These are phyloP conservation scores for Rachycentron canadum DNA, from an alignment of 2,797 vertebrate genomes.

Conservation along the genomic window DNA sequence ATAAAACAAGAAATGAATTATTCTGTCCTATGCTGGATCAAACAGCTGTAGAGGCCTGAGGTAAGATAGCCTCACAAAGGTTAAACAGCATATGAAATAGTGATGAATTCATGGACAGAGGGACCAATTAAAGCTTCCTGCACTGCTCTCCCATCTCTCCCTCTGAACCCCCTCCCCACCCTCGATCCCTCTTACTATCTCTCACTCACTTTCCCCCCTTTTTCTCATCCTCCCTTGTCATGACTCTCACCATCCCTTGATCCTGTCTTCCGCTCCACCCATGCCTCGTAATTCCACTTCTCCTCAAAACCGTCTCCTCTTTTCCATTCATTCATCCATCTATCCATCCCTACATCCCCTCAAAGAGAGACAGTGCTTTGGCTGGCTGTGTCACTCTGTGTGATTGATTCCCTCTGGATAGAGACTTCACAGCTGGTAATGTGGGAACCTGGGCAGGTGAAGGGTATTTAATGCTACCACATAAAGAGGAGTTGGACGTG, in stretches of 20 bases:
- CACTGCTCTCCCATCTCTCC: conserved; percentile 19
- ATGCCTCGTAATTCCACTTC: conserved; percentile 49
- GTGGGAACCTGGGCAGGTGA: conserved; percentile 82
- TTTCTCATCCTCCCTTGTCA: conserved; percentile 57
- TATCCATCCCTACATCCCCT: conserved; percentile 33
- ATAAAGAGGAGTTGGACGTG: conserved; percentile 26
- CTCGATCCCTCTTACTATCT: conserved; percentile 20
- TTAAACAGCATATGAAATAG: conserved; percentile 89
- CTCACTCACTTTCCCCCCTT: conserved; percentile 38
- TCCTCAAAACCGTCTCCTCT: conserved; percentile 27
- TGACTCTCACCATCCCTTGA: conserved; percentile 68
- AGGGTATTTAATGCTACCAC: conserved; percentile 77
- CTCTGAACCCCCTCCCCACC: neutral
- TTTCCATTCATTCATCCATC: conserved; percentile 41
- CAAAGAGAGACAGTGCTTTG: conserved; percentile 38
- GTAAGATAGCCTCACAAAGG: conserved; percentile 85
- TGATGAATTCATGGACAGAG: conserved; percentile 84
- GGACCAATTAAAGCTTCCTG: conserved; percentile 89
- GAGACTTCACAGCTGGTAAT: conserved; percentile 80
- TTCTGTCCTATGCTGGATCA: conserved; percentile 51
- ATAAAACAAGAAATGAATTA: conserved; percentile 51
- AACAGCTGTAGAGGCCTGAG: conserved; percentile 75
- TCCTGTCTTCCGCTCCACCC: conserved; percentile 42
- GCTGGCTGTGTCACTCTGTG: conserved; percentile 57
- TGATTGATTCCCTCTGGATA: conserved; percentile 83